Evolutionary conservation across 2,113 vertebrate species (phyloP).

Genomic region (Gambusia holbrooki): DNA sequence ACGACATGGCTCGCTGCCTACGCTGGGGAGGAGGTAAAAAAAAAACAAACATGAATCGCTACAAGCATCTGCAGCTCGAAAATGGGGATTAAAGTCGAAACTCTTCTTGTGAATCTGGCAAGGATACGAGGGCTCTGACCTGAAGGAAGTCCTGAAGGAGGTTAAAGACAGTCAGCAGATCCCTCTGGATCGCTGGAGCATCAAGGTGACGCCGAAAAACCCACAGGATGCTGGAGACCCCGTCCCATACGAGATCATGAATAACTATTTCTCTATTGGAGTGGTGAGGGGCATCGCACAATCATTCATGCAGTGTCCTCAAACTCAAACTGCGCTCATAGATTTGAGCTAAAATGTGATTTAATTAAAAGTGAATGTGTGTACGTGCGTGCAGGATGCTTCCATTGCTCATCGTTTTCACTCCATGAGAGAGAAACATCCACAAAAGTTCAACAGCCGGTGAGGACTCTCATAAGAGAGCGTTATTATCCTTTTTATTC

Average conservation of each 20-base stretch:
- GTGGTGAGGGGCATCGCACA: conserved; percentile 80
- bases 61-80: not conserved
- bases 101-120: not conserved
- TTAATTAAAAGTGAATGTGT: not conserved
- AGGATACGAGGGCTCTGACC: conserved; percentile 91
- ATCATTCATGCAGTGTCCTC: not conserved
- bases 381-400: conserved; percentile 82
- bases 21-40: conserved; percentile 90
- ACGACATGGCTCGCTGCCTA: conserved; percentile 87
- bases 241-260: conserved; percentile 90
- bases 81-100: not conserved
- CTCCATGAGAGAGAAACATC: conserved; percentile 91
- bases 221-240: conserved; percentile 84
- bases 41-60: not conserved
- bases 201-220: conserved; percentile 83
- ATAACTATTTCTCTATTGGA: conserved; percentile 94
- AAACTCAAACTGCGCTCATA: not conserved
- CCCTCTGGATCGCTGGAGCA: conserved; percentile 88
- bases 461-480: conserved; percentile 51
- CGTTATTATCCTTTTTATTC: not conserved
- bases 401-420: conserved; percentile 95
- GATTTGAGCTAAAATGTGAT: not conserved
- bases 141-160: conserved; percentile 87
- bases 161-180: conserved; percentile 81
- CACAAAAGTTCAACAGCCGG: conserved; percentile 96